phyloP scores from a whole-genome alignment of 92 coral and sea anemone genomes.

The Paramuricea clavata region DNA sequence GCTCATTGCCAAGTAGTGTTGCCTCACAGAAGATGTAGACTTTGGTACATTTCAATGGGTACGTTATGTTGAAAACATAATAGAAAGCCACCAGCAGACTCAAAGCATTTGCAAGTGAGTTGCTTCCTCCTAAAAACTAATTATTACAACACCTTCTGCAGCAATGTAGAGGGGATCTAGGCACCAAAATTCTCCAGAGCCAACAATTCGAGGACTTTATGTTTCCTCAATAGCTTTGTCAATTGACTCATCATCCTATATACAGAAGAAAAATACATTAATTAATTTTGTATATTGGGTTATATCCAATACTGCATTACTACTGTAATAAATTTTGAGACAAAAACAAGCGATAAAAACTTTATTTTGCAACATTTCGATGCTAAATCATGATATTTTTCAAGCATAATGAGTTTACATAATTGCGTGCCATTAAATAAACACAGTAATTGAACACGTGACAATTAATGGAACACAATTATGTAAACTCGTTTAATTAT shows the following conservation, averaged over 20 bases:
- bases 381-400: too few relatives aligned
- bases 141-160: constrained; percentile 20
- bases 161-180: constrained; percentile 25
- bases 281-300: too few relatives aligned
- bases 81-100: constrained; percentile 38
- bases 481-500: too few relatives aligned
- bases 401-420: too few relatives aligned
- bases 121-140: constrained; percentile 14
- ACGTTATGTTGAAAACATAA: constrained; percentile 23
- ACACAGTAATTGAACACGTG: too few relatives aligned
- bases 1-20: neutral
- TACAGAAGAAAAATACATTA: neutral
- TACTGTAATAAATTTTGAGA: too few relatives aligned
- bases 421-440: too few relatives aligned
- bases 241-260: constrained; percentile 28
- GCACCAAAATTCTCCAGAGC: constrained; percentile 39
- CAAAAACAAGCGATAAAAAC: too few relatives aligned
- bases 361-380: too few relatives aligned
- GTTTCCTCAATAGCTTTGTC: constrained; percentile 35
- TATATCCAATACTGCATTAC: too few relatives aligned
- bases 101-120: constrained; percentile 28
- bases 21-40: constrained; percentile 40
- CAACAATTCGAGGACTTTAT: constrained; percentile 23
- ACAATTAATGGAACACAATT: too few relatives aligned
- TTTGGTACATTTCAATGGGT: neutral